These are phyloP conservation scores for Tipula helvola DNA, from an alignment of 2,888 invertebrate species.

Conservation along the genomic window DNA sequence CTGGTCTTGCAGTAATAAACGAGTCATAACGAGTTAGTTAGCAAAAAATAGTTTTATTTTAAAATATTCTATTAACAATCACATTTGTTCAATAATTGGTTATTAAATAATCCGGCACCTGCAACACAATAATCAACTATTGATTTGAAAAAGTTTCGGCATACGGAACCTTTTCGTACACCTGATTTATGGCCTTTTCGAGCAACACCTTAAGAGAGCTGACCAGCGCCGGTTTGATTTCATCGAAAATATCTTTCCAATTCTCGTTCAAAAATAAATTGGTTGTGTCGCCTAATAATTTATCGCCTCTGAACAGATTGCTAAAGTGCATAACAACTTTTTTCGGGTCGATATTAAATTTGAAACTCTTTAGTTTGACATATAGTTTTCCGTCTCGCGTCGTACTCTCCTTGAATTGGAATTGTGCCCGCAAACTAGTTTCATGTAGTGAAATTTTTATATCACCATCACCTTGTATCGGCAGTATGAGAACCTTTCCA, in stretches of 20 bases:
- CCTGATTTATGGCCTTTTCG: slow-evolving; percentile 22
- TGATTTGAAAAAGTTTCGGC: neutral
- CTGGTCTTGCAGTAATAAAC: too few species aligned
- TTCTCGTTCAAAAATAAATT: slow-evolving; percentile 17
- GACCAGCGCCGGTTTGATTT: slow-evolving; percentile 25
- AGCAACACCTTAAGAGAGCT: slow-evolving; percentile 24
- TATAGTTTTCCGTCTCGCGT: slow-evolving; percentile 17
- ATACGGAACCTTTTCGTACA: slow-evolving; percentile 25
- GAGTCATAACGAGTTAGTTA: too few species aligned
- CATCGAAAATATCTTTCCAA: slow-evolving; percentile 23
- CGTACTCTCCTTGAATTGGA: slow-evolving; percentile 19
- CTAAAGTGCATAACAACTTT: slow-evolving; percentile 21
- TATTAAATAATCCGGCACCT: too few species aligned
- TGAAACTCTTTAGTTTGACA: slow-evolving; percentile 28
- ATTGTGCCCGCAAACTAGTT: slow-evolving; percentile 29
- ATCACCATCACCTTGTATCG: slow-evolving; percentile 35
- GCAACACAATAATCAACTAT: neutral
- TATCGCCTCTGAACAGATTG: slow-evolving; percentile 14
- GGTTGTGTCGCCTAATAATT: slow-evolving; percentile 13
- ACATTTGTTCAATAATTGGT: too few species aligned
- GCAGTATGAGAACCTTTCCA: slow-evolving; percentile 36
- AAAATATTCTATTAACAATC: too few species aligned
- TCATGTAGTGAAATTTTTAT: slow-evolving; percentile 26
- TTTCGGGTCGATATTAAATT: slow-evolving; percentile 29
- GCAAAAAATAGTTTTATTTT: too few species aligned